phyloP scores from a whole-genome alignment of 2,797 vertebrate genomes.

The Picus viridis region DNA sequence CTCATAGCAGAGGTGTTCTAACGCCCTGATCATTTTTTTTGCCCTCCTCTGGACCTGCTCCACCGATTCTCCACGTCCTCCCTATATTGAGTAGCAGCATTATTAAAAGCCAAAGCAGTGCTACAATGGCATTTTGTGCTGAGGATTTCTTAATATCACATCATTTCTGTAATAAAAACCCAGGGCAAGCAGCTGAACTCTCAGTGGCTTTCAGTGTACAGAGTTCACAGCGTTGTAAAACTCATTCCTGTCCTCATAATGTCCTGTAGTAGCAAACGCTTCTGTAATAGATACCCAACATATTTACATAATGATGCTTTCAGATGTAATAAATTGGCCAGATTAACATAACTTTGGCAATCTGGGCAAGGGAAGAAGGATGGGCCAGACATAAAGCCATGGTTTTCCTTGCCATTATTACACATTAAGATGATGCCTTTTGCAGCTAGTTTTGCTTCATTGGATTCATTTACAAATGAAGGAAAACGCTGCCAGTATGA shows the following conservation, averaged over 20 bases:
- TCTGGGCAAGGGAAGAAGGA: neutral
- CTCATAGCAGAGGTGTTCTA: neutral
- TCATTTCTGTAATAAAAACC: neutral
- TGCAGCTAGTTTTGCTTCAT: constrained; percentile 35
- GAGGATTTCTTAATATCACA: neutral
- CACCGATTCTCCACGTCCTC: neutral
- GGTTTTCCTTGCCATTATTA: constrained; percentile 56
- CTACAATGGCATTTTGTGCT: neutral
- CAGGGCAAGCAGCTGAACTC: neutral
- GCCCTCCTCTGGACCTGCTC: neutral
- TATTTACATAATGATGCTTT: constrained; percentile 64
- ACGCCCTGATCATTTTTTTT: neutral
- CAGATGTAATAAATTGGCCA: constrained; percentile 48
- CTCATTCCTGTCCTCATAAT: neutral
- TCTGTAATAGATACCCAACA: constrained; percentile 37
- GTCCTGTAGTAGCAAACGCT: constrained; percentile 14
- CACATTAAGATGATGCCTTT: constrained; percentile 24
- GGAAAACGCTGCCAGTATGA: constrained; percentile 38
- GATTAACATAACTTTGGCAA: constrained; percentile 30
- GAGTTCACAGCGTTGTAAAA: neutral
- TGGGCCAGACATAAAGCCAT: constrained; percentile 7
- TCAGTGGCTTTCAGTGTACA: neutral
- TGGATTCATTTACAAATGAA: constrained; percentile 37
- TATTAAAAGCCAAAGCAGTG: neutral
- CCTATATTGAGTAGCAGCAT: neutral